Conservation (phyloP, 2,113 vertebrate genomes). For the Mustela nigripes region DNA sequence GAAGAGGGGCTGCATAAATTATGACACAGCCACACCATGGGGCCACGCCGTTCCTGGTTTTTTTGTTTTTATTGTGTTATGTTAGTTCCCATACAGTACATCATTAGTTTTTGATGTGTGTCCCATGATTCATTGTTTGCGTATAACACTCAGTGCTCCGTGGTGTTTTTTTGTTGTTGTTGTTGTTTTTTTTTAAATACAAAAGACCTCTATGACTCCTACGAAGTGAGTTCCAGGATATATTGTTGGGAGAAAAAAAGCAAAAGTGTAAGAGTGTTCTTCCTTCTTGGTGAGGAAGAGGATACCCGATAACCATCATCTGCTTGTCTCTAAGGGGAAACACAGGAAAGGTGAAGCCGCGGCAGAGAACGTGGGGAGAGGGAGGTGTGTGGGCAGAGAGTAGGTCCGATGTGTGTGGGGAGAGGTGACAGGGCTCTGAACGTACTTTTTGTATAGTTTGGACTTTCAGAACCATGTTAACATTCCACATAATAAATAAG, state of each 20-base stretch:
- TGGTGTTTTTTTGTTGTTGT: too few species aligned
- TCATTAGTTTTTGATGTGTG: too few species aligned
- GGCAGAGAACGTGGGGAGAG: background rate
- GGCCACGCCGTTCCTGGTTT: background rate
- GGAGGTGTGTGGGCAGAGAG: background rate
- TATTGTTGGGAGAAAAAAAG: conserved; percentile 10
- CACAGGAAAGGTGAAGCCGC: background rate
- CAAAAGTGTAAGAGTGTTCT: background rate
- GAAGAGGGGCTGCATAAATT: background rate
- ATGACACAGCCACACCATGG: background rate
- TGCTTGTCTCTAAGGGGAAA: background rate
- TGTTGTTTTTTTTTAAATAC: background rate
- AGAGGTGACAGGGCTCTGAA: background rate
- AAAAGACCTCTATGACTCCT: background rate
- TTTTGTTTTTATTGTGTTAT: too few species aligned
- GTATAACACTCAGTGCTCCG: too few species aligned
- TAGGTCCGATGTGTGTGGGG: accelerated
- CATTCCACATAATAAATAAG: background rate
- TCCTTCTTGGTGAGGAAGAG: background rate
- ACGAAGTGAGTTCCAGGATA: background rate
- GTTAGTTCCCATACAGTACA: too few species aligned
- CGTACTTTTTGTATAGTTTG: background rate
- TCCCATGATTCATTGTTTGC: too few species aligned
- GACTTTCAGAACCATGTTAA: background rate
- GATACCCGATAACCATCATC: background rate